phyloP scores from a whole-genome alignment of 1,140 invertebrate genomes.

The Papilio helenus region DNA sequence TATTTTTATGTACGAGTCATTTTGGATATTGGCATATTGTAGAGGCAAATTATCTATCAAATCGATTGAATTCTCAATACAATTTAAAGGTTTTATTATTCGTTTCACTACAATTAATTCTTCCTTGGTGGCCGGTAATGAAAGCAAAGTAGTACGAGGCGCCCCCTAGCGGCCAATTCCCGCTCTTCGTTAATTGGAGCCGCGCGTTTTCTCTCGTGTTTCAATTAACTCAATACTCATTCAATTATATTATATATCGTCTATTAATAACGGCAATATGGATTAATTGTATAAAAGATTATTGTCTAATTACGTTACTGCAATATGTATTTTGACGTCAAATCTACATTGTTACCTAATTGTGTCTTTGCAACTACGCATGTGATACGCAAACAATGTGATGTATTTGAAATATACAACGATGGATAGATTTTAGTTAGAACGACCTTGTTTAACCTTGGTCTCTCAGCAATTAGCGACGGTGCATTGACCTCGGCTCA shows the following conservation, averaged over 20 bases:
- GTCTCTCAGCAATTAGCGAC: constrained; percentile 19
- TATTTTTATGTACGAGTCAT: no score
- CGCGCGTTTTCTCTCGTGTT: constrained; percentile 6
- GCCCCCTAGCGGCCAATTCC: not conserved
- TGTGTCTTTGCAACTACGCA: not conserved
- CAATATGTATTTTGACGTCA: not conserved
- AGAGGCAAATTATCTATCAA: no score
- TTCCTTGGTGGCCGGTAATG: not conserved
- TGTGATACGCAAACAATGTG: not conserved
- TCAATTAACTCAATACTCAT: constrained; percentile 19
- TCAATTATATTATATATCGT: not conserved
- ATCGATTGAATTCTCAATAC: not conserved
- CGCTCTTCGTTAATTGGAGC: not conserved
- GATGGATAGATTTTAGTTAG: not conserved
- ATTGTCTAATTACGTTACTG: not conserved
- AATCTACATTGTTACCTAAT: not conserved
- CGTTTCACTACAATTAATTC: not conserved
- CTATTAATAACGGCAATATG: not conserved
- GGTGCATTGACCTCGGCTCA: constrained; percentile 16
- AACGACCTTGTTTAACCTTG: constrained; percentile 29
- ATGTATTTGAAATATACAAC: not conserved
- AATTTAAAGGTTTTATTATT: not conserved
- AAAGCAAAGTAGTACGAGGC: not conserved
- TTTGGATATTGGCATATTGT: no score
- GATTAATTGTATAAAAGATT: not conserved